Base-by-base conservation (phyloP, 1,140 invertebrate genomes). In the Nasonia vitripennis region DNA sequence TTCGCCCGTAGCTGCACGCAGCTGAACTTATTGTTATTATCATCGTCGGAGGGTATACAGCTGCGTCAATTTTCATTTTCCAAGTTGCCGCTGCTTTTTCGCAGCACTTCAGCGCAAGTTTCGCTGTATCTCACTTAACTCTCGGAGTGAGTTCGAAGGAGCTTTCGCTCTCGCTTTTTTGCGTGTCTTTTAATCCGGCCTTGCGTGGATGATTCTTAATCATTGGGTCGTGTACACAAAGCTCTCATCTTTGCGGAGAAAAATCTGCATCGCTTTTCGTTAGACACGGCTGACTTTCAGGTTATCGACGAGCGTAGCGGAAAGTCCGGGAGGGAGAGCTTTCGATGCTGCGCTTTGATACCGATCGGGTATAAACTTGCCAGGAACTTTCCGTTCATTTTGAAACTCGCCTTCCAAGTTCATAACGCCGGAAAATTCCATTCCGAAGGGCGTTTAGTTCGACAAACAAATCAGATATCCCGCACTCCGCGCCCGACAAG, bases 51-150 rank as follows among this genome's bases (percentile, higher is more conserved):
- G 34, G 17, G 34, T 1, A 67, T 34, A 31, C 84, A 6, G 55
- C 51, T 78, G 37, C 87, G 87, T 90, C 88, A 89, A 89, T 89
- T 89, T 89, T 90, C 87, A 90, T 90, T 87, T 45, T 86, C 34
- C 85, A 90, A 88, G 83, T 89, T 89, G 87, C 34, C 73, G 34
- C 5, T 20, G 14, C 37, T 7, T 34, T 74, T 17, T 74, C 41
- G 41, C 71, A 74, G 68, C 23, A 27, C n/a, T 70, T 70, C 68
- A 70, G 27, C 31, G 1, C 34, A 71, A 71, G 27, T 71, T 71
- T 71, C 31, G 5, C 70, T 2, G 23, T 31, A 34, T 31, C 70
- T 71, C 6, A 55, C 34, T 71, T 27, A 71, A 6, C 34, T 37
- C 27, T 1, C 4, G 0, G 27, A 71, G 27, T 27, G 68, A 71